These are phyloP conservation scores for Aradus depressus DNA, from an alignment of 2,888 invertebrate species.

Conservation along the genomic window DNA sequence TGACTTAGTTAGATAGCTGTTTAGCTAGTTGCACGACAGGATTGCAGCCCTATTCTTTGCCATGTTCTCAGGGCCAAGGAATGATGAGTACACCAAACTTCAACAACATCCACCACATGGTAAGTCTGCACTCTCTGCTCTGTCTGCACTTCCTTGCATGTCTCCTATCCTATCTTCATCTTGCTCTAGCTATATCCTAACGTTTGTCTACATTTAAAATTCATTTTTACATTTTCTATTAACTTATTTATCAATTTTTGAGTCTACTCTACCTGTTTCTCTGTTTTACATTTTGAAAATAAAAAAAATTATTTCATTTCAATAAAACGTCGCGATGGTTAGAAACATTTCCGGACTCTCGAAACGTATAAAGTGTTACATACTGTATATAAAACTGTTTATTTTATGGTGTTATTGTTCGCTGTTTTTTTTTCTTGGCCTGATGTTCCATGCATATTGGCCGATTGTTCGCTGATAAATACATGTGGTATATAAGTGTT, in stretches of 20 bases:
- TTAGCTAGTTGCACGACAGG: too few species aligned
- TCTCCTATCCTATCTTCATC: background rate
- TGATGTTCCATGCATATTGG: too few species aligned
- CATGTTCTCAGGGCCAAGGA: conserved; percentile 35
- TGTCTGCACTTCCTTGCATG: conserved; percentile 1
- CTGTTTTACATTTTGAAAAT: background rate
- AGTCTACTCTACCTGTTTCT: background rate
- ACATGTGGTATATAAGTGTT: too few species aligned
- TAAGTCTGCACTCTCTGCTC: conserved; percentile 28
- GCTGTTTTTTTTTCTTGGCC: too few species aligned
- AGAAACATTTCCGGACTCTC: too few species aligned
- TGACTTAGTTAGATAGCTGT: conserved; percentile 24
- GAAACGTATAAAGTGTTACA: too few species aligned
- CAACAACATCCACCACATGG: conserved; percentile 37
- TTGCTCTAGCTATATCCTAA: background rate
- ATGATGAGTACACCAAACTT: conserved; percentile 36
- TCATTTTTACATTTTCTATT: background rate
- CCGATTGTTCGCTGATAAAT: too few species aligned
- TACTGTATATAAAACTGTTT: too few species aligned
- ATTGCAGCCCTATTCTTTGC: conserved; percentile 22
- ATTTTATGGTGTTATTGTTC: too few species aligned
- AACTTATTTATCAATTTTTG: background rate
- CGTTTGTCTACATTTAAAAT: background rate
- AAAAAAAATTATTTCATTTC: too few species aligned
- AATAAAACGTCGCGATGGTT: too few species aligned